Evolutionary conservation across 2,797 vertebrate genomes (phyloP), one percentile per base, ranked within the genome.

Genomic region (Neosilurus hyrtlii): DNA sequence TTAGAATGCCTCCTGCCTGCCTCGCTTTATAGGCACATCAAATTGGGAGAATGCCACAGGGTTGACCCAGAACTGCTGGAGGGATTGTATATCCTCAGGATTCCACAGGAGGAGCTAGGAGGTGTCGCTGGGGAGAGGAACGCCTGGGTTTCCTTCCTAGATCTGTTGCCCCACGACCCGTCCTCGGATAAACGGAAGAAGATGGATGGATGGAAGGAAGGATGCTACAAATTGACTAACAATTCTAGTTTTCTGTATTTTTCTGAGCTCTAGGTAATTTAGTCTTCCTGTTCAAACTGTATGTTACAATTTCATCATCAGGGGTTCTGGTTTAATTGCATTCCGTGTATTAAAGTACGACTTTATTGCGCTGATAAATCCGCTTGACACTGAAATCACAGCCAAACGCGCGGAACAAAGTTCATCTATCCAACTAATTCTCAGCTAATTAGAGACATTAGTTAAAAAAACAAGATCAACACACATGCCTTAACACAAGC

Each of bases 321-420:
- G 22, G 57, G 52, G 79, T 24, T 63, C 9, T 10, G 43, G 15
- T 82, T 82, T 79, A 79, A 79, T 79, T 66, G 49, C 82, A 49
- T 66, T 83, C 61, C 65, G 68, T 51, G 14, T 59, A 16, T 49
- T 24, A 12, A 24, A 83, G 54, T 52, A 22, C 5, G 20, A 16
- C 51, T 79, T 67, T 24, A 56, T 68, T 77, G 61, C 12, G 9
- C 54, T 51, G 65, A 52, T 61, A 22, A 56, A 35, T 24, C 30
- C 8, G 30, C 11, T 59, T n/a, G 18, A 75, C 73, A 35, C 20
- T 43, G 43, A 43, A 61, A 14, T 59, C 30, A 51, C 51, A 62
- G 71, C 57, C 22, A 65, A 67, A 71, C 59, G 37, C 56, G 52
- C 30, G 52, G 4, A 49, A 24, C 16, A 59, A 43, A 30, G 57